A percentile compares a stretch with the other conserved stretches of the same genome.
These are phyloP conservation scores for Ceratosolen solmsi DNA, from an alignment of 1,140 invertebrate genomes.

Conservation along the genomic window DNA sequence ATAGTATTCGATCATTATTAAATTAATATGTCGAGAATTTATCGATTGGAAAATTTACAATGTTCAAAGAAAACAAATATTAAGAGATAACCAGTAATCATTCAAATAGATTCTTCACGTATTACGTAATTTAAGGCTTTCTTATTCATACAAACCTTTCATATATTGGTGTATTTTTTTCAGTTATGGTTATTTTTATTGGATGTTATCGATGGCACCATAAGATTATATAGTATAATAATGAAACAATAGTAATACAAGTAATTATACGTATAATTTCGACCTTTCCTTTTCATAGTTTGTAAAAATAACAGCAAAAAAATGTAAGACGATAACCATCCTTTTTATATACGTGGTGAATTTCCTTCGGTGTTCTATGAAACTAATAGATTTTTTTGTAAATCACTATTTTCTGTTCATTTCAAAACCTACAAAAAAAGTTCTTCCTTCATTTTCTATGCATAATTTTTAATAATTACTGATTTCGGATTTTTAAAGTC, in stretches of 20 bases:
- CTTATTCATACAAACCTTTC: background rate
- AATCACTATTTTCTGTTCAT: background rate
- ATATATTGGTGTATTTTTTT: background rate
- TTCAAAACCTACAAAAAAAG: no score
- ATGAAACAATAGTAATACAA: background rate
- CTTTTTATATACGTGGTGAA: background rate
- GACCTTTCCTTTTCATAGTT: background rate
- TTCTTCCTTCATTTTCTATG: background rate
- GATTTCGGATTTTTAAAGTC: background rate
- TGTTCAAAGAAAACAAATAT: no score
- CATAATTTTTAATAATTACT: slow-evolving; percentile 2
- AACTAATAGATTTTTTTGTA: background rate
- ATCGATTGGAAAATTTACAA: no score
- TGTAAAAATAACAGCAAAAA: background rate
- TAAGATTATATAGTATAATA: background rate
- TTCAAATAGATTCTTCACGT: no score
- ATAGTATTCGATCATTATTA: no score
- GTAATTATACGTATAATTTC: background rate
- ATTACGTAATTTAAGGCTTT: background rate
- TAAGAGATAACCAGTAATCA: no score
- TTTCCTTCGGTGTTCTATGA: background rate
- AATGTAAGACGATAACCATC: background rate
- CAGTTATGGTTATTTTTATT: background rate
- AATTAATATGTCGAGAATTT: no score
- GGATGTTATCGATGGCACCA: background rate